Evolutionary conservation across 2,888 invertebrate species (phyloP).

Genomic region (Tenodera sinensis): DNA sequence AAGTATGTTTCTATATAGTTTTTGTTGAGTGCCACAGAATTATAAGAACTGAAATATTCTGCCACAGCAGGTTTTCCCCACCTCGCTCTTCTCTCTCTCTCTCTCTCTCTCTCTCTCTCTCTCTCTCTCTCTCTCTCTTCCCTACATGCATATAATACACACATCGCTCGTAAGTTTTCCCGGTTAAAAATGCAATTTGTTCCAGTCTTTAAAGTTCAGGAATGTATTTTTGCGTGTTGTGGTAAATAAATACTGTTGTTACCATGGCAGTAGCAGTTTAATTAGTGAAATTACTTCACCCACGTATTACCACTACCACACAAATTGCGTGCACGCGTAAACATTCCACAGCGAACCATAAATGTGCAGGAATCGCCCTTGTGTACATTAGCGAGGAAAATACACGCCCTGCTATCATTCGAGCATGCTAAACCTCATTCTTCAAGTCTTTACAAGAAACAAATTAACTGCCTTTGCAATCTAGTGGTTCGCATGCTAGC

Average conservation of each 20-base stretch:
- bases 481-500: no score
- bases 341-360: not conserved
- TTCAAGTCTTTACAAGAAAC: not conserved
- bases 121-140: no score
- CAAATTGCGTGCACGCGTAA: not conserved
- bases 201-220: not conserved
- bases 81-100: no score
- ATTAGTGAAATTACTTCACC: not conserved
- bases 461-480: not conserved
- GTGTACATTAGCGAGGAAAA: not conserved
- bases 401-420: not conserved
- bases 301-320: not conserved
- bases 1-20: no score
- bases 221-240: not conserved
- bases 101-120: no score
- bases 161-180: no score
- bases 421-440: no score
- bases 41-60: no score
- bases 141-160: no score
- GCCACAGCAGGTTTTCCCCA: no score
- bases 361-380: not conserved
- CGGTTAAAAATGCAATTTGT: not conserved
- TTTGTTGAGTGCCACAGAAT: no score
- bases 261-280: not conserved
- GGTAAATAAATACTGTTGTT: not conserved